These are phyloP conservation scores for Ectropis crepuscularia DNA, from an alignment of 2,888 invertebrate genomes.

Conservation along the genomic window DNA sequence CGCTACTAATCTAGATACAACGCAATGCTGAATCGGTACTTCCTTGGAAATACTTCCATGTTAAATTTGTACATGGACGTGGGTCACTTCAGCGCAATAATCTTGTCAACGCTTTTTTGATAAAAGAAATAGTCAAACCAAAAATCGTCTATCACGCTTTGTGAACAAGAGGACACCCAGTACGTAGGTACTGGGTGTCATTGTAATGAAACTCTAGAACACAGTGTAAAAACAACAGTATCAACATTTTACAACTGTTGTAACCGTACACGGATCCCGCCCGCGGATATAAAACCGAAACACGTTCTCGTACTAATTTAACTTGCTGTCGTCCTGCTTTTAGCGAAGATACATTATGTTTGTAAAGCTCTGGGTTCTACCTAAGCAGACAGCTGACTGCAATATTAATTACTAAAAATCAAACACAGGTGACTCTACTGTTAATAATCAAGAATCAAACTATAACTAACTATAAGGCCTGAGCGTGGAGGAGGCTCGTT, in stretches of 20 bases:
- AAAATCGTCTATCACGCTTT: background rate
- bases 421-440: too few species aligned
- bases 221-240: slow-evolving; percentile 46
- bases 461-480: too few species aligned
- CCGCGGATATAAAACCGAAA: slow-evolving; percentile 61
- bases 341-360: slow-evolving; percentile 45
- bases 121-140: background rate
- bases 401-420: background rate
- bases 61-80: too few species aligned
- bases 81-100: too few species aligned
- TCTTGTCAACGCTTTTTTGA: too few species aligned
- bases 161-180: slow-evolving; percentile 1
- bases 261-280: slow-evolving; percentile 54
- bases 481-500: too few species aligned
- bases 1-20: too few species aligned
- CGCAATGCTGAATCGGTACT: too few species aligned
- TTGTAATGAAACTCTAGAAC: slow-evolving; percentile 14
- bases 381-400: background rate
- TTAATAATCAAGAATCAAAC: too few species aligned
- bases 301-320: slow-evolving; percentile 71
- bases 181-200: too few species aligned
- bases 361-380: slow-evolving; percentile 14
- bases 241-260: slow-evolving; percentile 52
- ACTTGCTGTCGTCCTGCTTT: slow-evolving; percentile 58
- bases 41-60: too few species aligned